Base-by-base conservation (phyloP, 2,797 vertebrate species). In the Perodicticus potto region DNA sequence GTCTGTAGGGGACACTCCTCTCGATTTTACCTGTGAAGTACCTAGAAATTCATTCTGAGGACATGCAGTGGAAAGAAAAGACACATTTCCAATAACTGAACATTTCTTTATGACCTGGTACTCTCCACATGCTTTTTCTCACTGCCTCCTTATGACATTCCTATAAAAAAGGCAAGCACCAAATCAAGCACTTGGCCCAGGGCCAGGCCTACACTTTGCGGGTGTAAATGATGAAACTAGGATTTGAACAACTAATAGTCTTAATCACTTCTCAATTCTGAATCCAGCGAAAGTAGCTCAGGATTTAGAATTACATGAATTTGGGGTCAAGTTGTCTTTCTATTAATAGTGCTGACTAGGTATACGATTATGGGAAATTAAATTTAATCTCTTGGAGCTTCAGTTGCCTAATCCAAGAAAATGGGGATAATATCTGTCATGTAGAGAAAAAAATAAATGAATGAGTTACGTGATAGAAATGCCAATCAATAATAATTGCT, bases 391-490 rank as follows among this genome's bases (percentile, higher is more conserved):
- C 43, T 29, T 40, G 37, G 32, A 78, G 32, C 22, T 82, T 92
- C 59, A 45, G 59, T 87, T 85, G 72, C 43, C n/a, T 76, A 70
- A 81, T 61, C 49, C 19, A 37, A 90, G 43, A 95, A 95, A 85
- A 57, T 7, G 13, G 49, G 19, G 19, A 34, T 23, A 29, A 69
- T 22, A 72, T 32, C 5, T 69, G 17, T 17, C 2, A 37, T 34
- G 7, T 5, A 40, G 23, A 22, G 40, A n/a, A 55, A 49, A 45
- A 53, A 53, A 53, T 53, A 67, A 37, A 55, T 49, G 55, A 37
- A 5, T 45, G 25, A 73, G 7, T 74, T 29, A 74, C 43, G 29
- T 7, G 9, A 34, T 20, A 63, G 45, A 84, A 89, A 80, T 23
- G 5, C 11, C 34, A 37, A 19, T 89, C 45, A 3, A 0, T 23